These are phyloP conservation scores for Brenthis ino DNA, from an alignment of 2,888 invertebrate species.

Conservation along the genomic window DNA sequence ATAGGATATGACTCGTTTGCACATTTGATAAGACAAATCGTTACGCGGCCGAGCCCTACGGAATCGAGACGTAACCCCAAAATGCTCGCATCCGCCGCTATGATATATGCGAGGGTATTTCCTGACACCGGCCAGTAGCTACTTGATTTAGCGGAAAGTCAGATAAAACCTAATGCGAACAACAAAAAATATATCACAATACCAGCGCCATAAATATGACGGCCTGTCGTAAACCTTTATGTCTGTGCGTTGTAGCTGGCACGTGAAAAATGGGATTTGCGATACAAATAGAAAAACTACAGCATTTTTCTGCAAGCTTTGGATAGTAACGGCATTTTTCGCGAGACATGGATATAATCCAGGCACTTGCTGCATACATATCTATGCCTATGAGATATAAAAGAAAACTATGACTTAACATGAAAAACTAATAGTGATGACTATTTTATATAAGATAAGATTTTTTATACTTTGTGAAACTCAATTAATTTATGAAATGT, in stretches of 20 bases:
- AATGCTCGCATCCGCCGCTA: conserved; percentile 71
- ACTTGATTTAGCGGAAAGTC: conserved; percentile 83
- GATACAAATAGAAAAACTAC: conserved; percentile 63
- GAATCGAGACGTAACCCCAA: conserved; percentile 73
- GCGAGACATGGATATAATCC: conserved; percentile 32
- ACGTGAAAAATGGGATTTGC: conserved; percentile 77
- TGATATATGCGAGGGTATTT: conserved; percentile 80
- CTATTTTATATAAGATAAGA: too few relatives aligned
- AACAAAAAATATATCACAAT: conserved; percentile 82
- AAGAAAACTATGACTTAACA: too few relatives aligned
- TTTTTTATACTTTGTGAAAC: too few relatives aligned
- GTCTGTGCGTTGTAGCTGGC: conserved; percentile 75
- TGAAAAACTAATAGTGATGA: too few relatives aligned
- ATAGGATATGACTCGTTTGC: conserved; percentile 57
- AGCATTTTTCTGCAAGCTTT: conserved; percentile 46
- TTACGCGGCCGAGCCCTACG: conserved; percentile 57
- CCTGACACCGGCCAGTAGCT: conserved; percentile 82
- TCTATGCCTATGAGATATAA: not conserved
- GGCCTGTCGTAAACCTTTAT: conserved; percentile 82
- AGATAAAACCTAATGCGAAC: conserved; percentile 83
- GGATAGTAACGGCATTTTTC: conserved; percentile 41
- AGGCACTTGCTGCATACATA: conserved; percentile 32
- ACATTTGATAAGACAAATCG: conserved; percentile 72
- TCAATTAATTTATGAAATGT: too few relatives aligned
- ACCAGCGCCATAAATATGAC: conserved; percentile 80